Evolutionary conservation across 2,113 vertebrate species (phyloP), one percentile per base, ranked within the genome.

Genomic region (Anoura caudifer): DNA sequence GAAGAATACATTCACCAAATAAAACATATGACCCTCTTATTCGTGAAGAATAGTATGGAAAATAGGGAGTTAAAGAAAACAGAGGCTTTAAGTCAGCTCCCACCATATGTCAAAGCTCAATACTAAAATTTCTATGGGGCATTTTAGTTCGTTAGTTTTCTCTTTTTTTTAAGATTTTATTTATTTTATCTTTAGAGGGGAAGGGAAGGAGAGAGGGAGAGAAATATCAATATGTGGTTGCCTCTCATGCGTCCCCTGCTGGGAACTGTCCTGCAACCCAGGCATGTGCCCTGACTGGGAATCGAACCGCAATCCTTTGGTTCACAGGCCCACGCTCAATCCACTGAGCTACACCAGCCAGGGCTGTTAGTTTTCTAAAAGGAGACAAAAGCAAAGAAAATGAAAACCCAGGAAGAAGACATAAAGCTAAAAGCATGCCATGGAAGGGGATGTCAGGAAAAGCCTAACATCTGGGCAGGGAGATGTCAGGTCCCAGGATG

Each of bases 281-380:
- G n/a, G n/a, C n/a, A n/a, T n/a, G n/a, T n/a, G n/a, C n/a, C n/a
- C n/a, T n/a, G n/a, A n/a, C n/a, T n/a, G n/a, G n/a, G n/a, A n/a
- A n/a, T n/a, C n/a, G n/a, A n/a, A n/a, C n/a, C n/a, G n/a, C n/a
- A n/a, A n/a, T n/a, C n/a, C n/a, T n/a, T n/a, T n/a, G n/a, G n/a
- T n/a, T n/a, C n/a, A n/a, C n/a, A n/a, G n/a, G n/a, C n/a, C n/a
- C n/a, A n/a, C n/a, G n/a, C n/a, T n/a, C n/a, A n/a, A n/a, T n/a
- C n/a, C n/a, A n/a, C n/a, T n/a, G n/a, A n/a, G n/a, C n/a, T n/a
- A n/a, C n/a, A n/a, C n/a, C n/a, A n/a, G n/a, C n/a, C n/a, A n/a
- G n/a, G n/a, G n/a, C n/a, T n/a, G 47, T 41, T 83, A 47, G 50
- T 70, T 90, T 94, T 93, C 81, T 94, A 65, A 79, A 96, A 77